phyloP scores from a whole-genome alignment of 2,797 vertebrate species.

The Rhinella marina region DNA sequence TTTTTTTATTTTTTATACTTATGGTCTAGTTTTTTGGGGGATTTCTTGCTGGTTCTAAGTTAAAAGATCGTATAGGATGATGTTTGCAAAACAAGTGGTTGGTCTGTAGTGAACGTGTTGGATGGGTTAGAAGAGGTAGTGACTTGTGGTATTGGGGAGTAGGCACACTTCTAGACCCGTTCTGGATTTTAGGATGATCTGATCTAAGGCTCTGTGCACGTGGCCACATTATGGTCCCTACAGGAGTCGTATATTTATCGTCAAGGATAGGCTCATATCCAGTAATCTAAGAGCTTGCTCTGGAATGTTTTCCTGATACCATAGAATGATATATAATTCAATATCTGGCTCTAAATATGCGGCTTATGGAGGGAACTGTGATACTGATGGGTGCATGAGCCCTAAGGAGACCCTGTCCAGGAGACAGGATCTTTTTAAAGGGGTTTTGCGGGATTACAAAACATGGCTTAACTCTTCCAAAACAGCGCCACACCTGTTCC shows the following conservation, averaged over 20 bases:
- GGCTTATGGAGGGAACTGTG: background rate
- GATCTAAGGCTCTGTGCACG: background rate
- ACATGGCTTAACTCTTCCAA: background rate
- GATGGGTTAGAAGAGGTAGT: background rate
- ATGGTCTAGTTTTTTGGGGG: background rate
- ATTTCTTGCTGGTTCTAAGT: background rate
- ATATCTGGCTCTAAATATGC: background rate
- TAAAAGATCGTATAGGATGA: background rate
- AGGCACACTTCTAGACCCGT: background rate
- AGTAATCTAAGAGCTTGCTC: background rate
- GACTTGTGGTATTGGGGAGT: background rate
- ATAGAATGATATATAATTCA: background rate
- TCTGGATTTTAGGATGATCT: background rate
- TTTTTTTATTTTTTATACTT: slow-evolving; percentile 13
- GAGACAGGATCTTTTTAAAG: background rate
- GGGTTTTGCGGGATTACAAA: background rate
- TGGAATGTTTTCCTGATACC: background rate
- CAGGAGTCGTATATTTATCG: background rate
- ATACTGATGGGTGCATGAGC: background rate
- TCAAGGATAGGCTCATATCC: background rate
- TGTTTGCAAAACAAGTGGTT: slow-evolving; percentile 10
- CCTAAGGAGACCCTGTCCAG: background rate
- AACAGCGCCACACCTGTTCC: background rate
- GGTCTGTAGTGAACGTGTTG: background rate
- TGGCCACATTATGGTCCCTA: background rate